A percentile compares a stretch with the other conserved stretches of the same genome.
phyloP scores from a whole-genome alignment of 2,113 vertebrate species.

The Pterocles gutturalis region DNA sequence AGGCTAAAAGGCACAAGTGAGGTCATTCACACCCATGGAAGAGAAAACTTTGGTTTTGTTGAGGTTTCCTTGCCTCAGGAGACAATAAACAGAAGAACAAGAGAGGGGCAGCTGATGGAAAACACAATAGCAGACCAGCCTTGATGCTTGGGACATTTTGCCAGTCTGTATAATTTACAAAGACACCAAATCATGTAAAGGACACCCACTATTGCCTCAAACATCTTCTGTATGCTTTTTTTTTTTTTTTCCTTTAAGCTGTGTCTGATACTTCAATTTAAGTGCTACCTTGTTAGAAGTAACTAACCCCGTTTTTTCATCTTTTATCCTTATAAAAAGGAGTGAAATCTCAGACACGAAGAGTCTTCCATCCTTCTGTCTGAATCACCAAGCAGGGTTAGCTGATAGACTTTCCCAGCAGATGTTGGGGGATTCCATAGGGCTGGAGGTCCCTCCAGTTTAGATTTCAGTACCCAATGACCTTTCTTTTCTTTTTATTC shows the following conservation, averaged over 20 bases:
- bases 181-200: background rate
- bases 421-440: background rate
- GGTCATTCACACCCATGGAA: background rate
- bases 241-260: background rate
- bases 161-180: background rate
- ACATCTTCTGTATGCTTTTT: background rate
- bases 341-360: rapidly evolving
- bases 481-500: background rate
- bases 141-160: background rate
- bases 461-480: background rate
- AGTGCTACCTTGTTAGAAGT: background rate
- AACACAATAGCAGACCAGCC: background rate
- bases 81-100: background rate
- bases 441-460: background rate
- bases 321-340: background rate
- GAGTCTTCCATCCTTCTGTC: background rate
- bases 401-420: background rate
- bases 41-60: background rate
- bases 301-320: background rate
- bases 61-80: background rate
- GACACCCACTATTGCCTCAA: background rate
- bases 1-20: background rate
- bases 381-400: background rate
- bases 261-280: background rate
- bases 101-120: background rate